Conservation (phyloP, 2,797 vertebrate species). For the Eulemur mongoz region DNA sequence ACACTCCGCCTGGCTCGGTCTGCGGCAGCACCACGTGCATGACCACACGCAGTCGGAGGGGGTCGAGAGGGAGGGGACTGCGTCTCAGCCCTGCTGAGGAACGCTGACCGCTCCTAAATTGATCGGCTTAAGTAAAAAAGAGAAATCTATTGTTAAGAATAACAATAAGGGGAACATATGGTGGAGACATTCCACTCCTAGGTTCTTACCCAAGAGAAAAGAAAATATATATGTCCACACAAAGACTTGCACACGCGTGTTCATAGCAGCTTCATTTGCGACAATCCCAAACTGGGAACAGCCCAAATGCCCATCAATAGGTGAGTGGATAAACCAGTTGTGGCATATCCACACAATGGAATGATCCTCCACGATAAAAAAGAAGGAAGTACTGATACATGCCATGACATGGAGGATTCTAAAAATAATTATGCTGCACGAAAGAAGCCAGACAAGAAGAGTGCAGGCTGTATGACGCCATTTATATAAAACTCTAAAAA, state of each 20-base stretch:
- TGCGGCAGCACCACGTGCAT: neutral
- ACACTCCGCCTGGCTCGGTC: neutral
- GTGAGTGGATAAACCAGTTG: neutral
- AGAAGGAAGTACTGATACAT: neutral
- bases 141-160: neutral
- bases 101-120: neutral
- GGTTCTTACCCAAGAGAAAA: neutral
- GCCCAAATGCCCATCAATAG: neutral
- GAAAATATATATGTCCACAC: neutral
- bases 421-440: neutral
- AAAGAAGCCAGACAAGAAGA: neutral
- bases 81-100: neutral
- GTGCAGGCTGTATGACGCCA: neutral
- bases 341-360: neutral
- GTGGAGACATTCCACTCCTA: neutral
- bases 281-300: neutral
- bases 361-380: neutral
- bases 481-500: neutral
- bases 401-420: neutral
- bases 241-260: neutral
- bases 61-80: too few species aligned
- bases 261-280: neutral
- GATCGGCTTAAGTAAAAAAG: neutral
- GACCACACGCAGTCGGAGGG: neutral
- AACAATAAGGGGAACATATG: neutral